Evolutionary conservation across 2,797 vertebrate genomes (phyloP).

Genomic region (Cyclopterus lumpus): DNA sequence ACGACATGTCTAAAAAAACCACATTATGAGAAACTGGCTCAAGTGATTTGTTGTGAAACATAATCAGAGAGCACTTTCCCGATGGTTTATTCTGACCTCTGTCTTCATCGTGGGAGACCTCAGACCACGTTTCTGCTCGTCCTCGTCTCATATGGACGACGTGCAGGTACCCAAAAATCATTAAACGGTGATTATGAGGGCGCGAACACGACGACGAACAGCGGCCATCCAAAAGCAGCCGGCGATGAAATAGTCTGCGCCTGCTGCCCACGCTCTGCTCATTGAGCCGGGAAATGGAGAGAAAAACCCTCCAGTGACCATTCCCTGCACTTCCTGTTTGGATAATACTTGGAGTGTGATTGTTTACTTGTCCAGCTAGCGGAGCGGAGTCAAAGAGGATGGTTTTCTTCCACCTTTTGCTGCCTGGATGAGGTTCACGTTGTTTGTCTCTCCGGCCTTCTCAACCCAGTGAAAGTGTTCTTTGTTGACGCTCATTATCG

Average conservation of each 20-base stretch:
- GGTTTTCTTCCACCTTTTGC: too few relatives aligned
- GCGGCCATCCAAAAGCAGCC: constrained; percentile 19
- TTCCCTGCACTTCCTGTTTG: not conserved
- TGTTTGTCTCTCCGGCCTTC: too few relatives aligned
- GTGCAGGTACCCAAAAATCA: not conserved
- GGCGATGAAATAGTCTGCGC: constrained; percentile 42
- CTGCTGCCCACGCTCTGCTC: constrained; percentile 24
- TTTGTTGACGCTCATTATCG: too few relatives aligned
- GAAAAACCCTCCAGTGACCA: not conserved
- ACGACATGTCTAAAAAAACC: not conserved
- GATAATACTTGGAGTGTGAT: too few relatives aligned
- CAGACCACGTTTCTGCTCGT: not conserved
- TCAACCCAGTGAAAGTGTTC: too few relatives aligned
- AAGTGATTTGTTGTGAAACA: not conserved
- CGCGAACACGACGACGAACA: constrained; percentile 4
- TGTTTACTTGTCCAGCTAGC: too few relatives aligned
- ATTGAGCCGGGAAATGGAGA: constrained; percentile 17
- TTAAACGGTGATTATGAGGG: constrained; percentile 34
- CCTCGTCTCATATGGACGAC: not conserved
- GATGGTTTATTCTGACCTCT: not conserved
- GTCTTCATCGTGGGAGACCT: too few relatives aligned
- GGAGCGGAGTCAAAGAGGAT: too few relatives aligned
- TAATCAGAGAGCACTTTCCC: not conserved
- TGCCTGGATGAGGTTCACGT: too few relatives aligned
- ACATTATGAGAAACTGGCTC: not conserved